Percentiles rank a stretch among this genome's conserved stretches.
Evolutionary conservation across 1,140 invertebrate genomes (phyloP).

Genomic region (Pogonognathellus flavescens): DNA sequence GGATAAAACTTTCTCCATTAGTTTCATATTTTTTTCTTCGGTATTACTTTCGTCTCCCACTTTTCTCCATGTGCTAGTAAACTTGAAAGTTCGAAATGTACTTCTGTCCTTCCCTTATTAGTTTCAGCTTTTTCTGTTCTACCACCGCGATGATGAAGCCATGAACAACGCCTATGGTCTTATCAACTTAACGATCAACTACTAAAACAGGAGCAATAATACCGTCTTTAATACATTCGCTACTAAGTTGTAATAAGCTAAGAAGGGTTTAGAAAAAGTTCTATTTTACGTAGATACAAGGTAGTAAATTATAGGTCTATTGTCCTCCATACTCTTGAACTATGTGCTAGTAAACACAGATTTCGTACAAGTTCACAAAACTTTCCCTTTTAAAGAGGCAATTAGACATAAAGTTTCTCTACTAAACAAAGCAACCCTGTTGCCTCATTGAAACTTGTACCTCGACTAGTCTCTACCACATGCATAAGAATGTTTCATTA

Average conservation of each 20-base stretch:
- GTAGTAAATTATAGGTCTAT: neutral
- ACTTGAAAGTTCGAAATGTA: conserved; percentile 23
- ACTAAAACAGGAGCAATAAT: neutral
- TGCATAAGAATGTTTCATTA: neutral
- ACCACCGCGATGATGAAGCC: neutral
- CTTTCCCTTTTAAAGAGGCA: conserved; percentile 30
- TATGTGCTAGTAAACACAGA: too few species aligned
- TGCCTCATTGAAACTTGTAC: neutral
- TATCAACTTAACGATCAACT: neutral
- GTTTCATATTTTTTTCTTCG: conserved; percentile 5
- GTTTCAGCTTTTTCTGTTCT: neutral
- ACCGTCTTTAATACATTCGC: conserved; percentile 11
- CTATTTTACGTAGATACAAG: neutral
- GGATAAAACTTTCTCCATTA: conserved; percentile 21
- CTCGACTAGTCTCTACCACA: neutral
- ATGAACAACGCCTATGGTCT: neutral
- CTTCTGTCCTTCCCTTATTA: conserved; percentile 3
- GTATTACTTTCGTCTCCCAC: neutral
- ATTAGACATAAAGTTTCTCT: conserved; percentile 21
- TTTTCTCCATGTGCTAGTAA: neutral
- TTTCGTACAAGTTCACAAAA: neutral
- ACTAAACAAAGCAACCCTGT: neutral
- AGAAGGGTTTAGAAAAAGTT: conserved; percentile 22
- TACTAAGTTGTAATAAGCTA: conserved; percentile 6
- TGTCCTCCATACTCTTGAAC: too few species aligned